Evolutionary conservation across 2,888 invertebrate species (phyloP).

Genomic region (Tethea ocularis): DNA sequence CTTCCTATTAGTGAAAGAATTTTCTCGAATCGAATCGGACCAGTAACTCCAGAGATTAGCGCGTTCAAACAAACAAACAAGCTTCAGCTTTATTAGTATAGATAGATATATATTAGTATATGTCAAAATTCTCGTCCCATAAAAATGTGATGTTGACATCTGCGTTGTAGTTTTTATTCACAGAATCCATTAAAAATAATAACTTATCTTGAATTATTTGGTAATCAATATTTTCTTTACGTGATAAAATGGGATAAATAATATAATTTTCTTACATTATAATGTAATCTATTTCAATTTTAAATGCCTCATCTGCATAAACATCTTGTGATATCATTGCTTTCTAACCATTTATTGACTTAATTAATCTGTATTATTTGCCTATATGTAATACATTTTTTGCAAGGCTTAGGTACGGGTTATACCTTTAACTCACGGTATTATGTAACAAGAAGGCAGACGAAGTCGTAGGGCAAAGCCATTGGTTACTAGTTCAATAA

Average conservation of each 20-base stretch:
- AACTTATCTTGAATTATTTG: not conserved
- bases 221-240: not conserved
- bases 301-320: not conserved
- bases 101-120: not conserved
- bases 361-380: too few species aligned
- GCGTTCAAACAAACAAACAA: too few species aligned
- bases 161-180: not conserved
- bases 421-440: not conserved
- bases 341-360: too few species aligned
- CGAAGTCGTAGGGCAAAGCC: not conserved
- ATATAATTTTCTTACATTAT: not conserved
- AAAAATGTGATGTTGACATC: constrained; percentile 2
- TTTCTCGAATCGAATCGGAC: too few species aligned
- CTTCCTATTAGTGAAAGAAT: too few species aligned
- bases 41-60: too few species aligned
- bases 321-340: not conserved
- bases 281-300: not conserved
- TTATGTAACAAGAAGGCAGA: not conserved
- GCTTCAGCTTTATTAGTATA: not conserved
- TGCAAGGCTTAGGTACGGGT: too few species aligned
- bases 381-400: too few species aligned
- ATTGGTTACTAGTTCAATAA: constrained; percentile 15
- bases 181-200: not conserved
- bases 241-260: not conserved
- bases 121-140: constrained; percentile 2